A percentile compares a stretch with the other conserved stretches of the same genome.
These are phyloP conservation scores for Furcifer pardalis DNA, from an alignment of 2,797 vertebrate species.

Conservation along the genomic window DNA sequence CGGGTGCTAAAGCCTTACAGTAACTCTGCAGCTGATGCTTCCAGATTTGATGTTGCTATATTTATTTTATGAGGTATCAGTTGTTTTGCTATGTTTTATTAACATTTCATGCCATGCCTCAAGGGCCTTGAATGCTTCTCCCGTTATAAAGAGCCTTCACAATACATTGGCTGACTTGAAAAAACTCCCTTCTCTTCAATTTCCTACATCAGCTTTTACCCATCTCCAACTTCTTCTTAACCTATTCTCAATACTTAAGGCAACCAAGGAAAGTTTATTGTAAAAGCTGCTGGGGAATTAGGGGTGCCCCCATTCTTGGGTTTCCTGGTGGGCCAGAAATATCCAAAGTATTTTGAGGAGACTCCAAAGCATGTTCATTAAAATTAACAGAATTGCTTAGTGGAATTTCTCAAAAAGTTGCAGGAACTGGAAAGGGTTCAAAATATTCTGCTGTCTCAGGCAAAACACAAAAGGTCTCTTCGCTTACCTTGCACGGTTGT, in stretches of 20 bases:
- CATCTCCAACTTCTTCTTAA: not conserved
- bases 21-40: not conserved
- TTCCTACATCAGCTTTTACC: not conserved
- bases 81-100: conserved; percentile 35
- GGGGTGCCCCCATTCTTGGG: not conserved
- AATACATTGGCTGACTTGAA: not conserved
- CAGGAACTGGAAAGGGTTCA: not conserved
- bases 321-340: not conserved
- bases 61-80: not conserved
- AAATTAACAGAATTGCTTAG: not conserved
- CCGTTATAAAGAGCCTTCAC: not conserved
- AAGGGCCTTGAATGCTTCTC: not conserved
- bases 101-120: not conserved
- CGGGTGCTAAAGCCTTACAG: not conserved
- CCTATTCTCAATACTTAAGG: not conserved
- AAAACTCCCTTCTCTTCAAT: not conserved
- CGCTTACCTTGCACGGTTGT: not conserved
- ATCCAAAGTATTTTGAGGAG: not conserved
- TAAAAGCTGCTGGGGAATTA: not conserved
- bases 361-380: not conserved
- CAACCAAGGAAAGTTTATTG: not conserved
- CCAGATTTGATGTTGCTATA: conserved; percentile 31
- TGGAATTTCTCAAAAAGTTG: not conserved
- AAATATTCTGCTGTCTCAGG: not conserved
- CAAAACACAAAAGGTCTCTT: not conserved